These are phyloP conservation scores for Oreotrochilus melanogaster DNA, from an alignment of 2,113 vertebrate genomes.

Conservation along the genomic window DNA sequence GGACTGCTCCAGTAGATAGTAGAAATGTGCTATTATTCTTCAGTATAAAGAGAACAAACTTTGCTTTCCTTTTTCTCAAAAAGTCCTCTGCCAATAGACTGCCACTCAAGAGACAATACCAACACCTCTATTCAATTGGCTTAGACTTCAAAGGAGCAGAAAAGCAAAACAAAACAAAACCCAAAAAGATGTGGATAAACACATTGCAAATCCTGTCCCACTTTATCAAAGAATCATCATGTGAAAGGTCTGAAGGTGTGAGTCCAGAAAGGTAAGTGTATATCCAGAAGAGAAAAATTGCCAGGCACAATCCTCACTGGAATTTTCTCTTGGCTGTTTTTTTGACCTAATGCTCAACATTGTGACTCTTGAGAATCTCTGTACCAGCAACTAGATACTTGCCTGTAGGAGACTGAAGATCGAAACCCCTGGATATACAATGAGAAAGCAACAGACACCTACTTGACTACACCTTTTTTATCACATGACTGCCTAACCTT, in stretches of 20 bases:
- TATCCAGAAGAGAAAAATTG: not conserved
- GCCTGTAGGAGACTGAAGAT: not conserved
- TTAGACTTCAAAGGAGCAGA: not conserved
- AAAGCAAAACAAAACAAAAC: not conserved
- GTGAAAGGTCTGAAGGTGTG: not conserved
- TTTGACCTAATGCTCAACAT: not conserved
- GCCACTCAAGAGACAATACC: not conserved
- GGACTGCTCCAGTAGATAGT: not conserved
- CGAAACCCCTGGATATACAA: not conserved
- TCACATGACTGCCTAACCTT: accelerated
- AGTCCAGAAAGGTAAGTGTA: not conserved
- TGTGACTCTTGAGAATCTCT: not conserved
- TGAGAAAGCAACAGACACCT: not conserved
- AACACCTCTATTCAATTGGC: not conserved
- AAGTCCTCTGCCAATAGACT: not conserved
- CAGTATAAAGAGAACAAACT: not conserved
- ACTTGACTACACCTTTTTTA: not conserved
- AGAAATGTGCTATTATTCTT: not conserved
- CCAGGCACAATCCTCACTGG: not conserved
- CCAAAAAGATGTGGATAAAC: not conserved
- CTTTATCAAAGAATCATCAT: not conserved
- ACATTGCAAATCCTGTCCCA: not conserved
- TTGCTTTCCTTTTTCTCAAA: not conserved
- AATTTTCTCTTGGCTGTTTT: not conserved
- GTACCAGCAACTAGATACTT: not conserved